Percentiles rank a stretch among this genome's conserved stretches.
These are phyloP conservation scores for Ibidorhyncha struthersii DNA, from an alignment of 2,113 vertebrate genomes.

Conservation along the genomic window DNA sequence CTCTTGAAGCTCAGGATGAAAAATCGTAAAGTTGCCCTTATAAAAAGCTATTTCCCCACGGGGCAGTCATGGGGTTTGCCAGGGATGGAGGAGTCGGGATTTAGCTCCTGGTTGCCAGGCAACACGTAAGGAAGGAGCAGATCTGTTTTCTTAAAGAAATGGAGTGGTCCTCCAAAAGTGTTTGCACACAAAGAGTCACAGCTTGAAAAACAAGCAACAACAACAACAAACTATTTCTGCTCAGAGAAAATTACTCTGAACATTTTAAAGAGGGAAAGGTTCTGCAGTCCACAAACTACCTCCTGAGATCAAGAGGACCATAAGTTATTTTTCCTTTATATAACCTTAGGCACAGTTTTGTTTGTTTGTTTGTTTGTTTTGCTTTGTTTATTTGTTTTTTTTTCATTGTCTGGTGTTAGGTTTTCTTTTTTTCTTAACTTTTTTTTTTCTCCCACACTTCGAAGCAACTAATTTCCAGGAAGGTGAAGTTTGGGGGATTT, in stretches of 20 bases:
- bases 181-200: neutral
- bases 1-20: neutral
- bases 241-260: neutral
- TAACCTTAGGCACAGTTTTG: neutral
- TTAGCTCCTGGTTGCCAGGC: neutral
- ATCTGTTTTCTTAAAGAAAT: neutral
- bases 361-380: neutral
- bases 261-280: neutral
- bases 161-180: neutral
- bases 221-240: neutral
- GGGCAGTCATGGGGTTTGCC: neutral
- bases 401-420: neutral
- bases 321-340: neutral
- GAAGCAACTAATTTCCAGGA: neutral
- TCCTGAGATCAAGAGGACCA: neutral
- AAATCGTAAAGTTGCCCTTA: neutral
- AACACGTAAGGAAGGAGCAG: neutral
- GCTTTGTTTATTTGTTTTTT: neutral
- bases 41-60: neutral
- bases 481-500: fast-evolving
- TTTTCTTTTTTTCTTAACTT: neutral
- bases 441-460: neutral
- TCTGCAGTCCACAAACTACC: neutral
- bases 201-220: neutral
- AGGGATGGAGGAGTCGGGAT: neutral